Percentiles rank a stretch among this genome's conserved stretches.
Evolutionary conservation across 2,113 vertebrate genomes (phyloP).

Genomic region (Pygathrix nemaeus): DNA sequence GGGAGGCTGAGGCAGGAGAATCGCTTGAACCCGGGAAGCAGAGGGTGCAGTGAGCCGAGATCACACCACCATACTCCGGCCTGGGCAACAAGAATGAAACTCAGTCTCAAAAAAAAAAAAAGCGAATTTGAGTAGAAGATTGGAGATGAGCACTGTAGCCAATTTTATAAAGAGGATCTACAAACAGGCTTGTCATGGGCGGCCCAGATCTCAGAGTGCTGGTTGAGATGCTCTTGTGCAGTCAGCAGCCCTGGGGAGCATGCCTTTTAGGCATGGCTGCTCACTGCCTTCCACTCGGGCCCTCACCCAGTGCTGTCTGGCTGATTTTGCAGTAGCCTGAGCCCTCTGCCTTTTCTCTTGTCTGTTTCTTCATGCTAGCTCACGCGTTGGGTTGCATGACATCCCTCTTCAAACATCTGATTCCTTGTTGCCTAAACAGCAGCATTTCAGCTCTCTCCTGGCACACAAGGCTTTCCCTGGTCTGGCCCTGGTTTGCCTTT

Average conservation of each 20-base stretch:
- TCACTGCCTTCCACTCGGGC: not conserved
- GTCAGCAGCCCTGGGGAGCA: not conserved
- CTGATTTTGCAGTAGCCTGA: not conserved
- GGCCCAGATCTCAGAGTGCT: not conserved
- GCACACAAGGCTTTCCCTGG: not conserved
- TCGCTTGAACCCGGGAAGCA: too few relatives aligned
- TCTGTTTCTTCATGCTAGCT: not conserved
- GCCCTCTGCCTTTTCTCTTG: not conserved
- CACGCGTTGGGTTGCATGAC: not conserved
- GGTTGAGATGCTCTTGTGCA: not conserved
- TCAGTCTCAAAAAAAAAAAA: conserved; percentile 1
- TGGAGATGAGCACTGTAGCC: not conserved
- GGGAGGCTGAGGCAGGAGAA: too few relatives aligned
- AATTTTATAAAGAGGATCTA: not conserved
- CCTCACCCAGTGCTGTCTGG: not conserved
- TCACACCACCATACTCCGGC: too few relatives aligned
- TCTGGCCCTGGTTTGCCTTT: not conserved
- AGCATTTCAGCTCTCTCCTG: not conserved
- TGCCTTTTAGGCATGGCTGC: not conserved
- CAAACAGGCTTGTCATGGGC: not conserved
- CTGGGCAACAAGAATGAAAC: too few relatives aligned
- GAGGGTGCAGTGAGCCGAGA: too few relatives aligned
- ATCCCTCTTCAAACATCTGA: not conserved
- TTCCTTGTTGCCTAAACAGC: not conserved
- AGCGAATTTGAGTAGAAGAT: not conserved